Evolutionary conservation across 2,888 invertebrate genomes (phyloP).

Genomic region (Mesorhabditis spiculigera): DNA sequence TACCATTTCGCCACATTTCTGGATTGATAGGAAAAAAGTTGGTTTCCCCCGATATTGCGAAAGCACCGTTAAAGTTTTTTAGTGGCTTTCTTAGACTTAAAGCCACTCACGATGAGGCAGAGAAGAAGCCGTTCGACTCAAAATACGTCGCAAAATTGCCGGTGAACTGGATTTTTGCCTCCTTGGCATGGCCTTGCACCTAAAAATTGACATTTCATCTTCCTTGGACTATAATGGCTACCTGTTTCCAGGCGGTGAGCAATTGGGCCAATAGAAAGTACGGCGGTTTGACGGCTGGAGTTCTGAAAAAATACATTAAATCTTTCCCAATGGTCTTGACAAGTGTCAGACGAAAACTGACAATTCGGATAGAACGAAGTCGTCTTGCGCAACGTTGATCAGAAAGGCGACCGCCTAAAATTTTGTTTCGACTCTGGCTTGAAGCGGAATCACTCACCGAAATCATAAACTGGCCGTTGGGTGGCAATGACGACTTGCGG

Average conservation of each 20-base stretch:
- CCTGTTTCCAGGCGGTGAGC: constrained; percentile 1
- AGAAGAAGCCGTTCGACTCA: neutral
- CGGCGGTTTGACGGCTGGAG: neutral
- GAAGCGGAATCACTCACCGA: neutral
- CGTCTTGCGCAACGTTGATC: neutral
- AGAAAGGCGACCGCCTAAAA: neutral
- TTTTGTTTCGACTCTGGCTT: neutral
- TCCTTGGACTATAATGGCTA: neutral
- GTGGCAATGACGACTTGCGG: neutral
- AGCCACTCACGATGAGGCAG: neutral
- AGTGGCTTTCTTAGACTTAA: too few species aligned
- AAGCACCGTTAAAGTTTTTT: too few species aligned
- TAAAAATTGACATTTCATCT: neutral
- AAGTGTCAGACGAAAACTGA: neutral
- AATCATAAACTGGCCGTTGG: neutral
- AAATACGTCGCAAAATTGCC: neutral
- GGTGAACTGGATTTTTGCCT: neutral
- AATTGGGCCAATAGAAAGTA: neutral
- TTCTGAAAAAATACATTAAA: neutral
- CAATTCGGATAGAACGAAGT: neutral
- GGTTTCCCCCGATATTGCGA: too few species aligned
- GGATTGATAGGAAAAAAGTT: too few species aligned
- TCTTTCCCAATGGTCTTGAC: neutral
- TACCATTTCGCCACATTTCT: too few species aligned
- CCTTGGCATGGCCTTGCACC: neutral